phyloP scores from a whole-genome alignment of 2,888 invertebrate genomes.

The Torymus aiolomorphi region DNA sequence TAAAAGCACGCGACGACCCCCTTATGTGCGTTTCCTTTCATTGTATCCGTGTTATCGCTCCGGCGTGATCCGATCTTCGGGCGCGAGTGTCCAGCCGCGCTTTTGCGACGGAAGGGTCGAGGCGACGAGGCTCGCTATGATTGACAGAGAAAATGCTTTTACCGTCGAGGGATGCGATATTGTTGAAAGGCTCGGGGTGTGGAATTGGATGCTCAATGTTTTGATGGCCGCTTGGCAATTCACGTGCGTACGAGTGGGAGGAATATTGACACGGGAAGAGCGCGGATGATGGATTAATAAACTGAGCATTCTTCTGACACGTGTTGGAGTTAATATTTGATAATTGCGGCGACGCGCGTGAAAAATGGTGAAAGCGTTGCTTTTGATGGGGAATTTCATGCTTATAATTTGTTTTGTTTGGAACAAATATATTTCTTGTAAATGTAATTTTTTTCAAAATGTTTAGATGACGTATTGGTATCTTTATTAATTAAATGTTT shows the following conservation, averaged over 20 bases:
- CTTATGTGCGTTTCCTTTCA: conserved; percentile 50
- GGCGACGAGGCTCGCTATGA: conserved; percentile 11
- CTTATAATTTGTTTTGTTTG: too few species aligned
- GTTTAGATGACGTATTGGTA: too few species aligned
- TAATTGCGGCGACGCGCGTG: neutral
- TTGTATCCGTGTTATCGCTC: conserved; percentile 57
- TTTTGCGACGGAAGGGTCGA: conserved; percentile 27
- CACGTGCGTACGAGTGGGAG: neutral
- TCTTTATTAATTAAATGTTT: too few species aligned
- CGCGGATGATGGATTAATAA: conserved; percentile 52
- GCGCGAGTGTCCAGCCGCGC: neutral
- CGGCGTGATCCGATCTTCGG: conserved; percentile 56
- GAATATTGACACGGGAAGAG: conserved; percentile 3
- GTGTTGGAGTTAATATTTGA: conserved; percentile 14
- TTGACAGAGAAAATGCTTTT: conserved; percentile 52
- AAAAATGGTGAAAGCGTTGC: neutral
- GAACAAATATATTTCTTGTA: too few species aligned
- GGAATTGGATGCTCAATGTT: conserved; percentile 43
- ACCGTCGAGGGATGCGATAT: conserved; percentile 6
- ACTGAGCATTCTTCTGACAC: conserved; percentile 27
- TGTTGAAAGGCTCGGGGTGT: conserved; percentile 3
- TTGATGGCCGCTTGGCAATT: conserved; percentile 35
- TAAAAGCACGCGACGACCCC: conserved; percentile 33
- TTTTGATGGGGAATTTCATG: neutral
- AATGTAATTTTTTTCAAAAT: too few species aligned